Evolutionary conservation across 2,797 vertebrate genomes (phyloP).

Genomic region (Danio tinwini): DNA sequence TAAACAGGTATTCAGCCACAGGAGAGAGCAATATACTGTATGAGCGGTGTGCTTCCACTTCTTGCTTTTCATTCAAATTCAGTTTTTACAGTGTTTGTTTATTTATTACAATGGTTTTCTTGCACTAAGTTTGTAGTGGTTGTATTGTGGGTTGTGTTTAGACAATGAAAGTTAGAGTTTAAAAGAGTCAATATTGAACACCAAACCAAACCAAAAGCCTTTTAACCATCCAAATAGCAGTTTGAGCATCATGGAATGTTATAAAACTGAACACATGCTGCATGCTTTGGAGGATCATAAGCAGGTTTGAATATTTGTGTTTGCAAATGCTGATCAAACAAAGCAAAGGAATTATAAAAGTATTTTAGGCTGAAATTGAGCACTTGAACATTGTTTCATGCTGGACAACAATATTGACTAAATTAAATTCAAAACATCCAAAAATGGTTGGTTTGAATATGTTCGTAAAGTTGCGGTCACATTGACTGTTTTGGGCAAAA

Average conservation of each 20-base stretch:
- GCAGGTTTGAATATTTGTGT: not conserved
- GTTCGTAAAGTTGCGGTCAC: too few relatives aligned
- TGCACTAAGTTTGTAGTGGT: not conserved
- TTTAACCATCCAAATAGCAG: not conserved
- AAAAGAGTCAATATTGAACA: not conserved
- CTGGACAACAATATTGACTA: not conserved
- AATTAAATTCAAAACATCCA: not conserved
- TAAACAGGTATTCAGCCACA: slow-evolving; percentile 35
- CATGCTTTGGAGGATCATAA: not conserved
- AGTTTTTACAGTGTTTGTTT: too few relatives aligned
- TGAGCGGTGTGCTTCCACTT: not conserved
- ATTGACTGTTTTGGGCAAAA: too few relatives aligned
- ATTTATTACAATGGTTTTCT: not conserved
- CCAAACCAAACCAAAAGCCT: not conserved
- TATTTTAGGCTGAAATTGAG: not conserved
- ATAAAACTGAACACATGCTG: not conserved
- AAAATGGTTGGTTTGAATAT: not conserved
- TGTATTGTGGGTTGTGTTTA: not conserved
- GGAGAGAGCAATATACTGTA: not conserved
- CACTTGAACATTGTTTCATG: not conserved
- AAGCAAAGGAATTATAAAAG: too few relatives aligned
- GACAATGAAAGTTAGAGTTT: not conserved
- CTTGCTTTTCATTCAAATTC: not conserved
- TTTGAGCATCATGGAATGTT: not conserved
- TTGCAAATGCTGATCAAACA: too few relatives aligned